Conservation (phyloP, 2,888 invertebrate species). For the Volucella bombylans region DNA sequence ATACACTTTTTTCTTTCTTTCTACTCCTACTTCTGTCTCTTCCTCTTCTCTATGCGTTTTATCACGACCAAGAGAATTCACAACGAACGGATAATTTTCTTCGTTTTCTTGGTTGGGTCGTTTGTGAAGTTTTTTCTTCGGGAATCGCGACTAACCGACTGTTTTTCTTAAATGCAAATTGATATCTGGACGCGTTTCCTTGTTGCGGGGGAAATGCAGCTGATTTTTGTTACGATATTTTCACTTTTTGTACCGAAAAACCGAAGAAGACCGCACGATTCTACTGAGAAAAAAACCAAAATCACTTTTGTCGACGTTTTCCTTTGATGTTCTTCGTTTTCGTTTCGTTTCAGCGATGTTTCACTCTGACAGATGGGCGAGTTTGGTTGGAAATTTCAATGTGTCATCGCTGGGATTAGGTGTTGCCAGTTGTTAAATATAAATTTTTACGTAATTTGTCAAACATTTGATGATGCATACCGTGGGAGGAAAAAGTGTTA, state of each 20-base stretch:
- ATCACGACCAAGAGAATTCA: conserved; percentile 29
- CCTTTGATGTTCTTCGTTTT: conserved; percentile 68
- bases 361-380: conserved; percentile 61
- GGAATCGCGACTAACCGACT: conserved; percentile 51
- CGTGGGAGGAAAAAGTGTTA: background rate
- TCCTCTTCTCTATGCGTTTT: conserved; percentile 3
- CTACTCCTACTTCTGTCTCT: background rate
- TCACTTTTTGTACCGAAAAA: conserved; percentile 58
- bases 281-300: conserved; percentile 63
- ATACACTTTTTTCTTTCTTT: background rate
- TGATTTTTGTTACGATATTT: conserved; percentile 31
- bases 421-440: conserved; percentile 29
- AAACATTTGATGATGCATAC: background rate
- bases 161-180: conserved; percentile 58
- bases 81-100: conserved; percentile 36
- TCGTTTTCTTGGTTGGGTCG: conserved; percentile 16
- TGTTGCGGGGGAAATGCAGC: conserved; percentile 26
- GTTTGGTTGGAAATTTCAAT: conserved; percentile 35
- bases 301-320: conserved; percentile 71
- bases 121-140: conserved; percentile 23
- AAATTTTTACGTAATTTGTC: background rate
- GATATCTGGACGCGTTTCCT: conserved; percentile 39
- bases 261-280: conserved; percentile 70
- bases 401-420: conserved; percentile 31
- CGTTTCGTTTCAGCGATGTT: conserved; percentile 60